Evolutionary conservation across 2,797 vertebrate genomes (phyloP).

Genomic region (Zonotrichia albicollis): DNA sequence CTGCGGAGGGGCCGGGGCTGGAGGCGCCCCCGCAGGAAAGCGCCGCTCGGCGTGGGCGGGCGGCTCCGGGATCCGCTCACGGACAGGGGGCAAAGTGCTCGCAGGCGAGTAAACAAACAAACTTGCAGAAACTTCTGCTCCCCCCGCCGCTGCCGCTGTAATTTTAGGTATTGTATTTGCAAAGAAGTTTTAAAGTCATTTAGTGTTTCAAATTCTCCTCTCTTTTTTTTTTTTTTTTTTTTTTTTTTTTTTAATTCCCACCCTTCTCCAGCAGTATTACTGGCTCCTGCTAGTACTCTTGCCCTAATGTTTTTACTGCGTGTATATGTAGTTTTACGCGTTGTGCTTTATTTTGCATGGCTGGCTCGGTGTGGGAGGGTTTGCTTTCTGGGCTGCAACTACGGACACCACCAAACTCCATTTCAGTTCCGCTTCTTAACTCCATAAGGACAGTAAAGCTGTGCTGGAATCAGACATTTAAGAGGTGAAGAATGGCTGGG

Average conservation of each 20-base stretch:
- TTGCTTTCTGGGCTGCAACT: background rate
- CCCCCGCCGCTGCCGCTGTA: background rate
- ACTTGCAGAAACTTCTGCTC: background rate
- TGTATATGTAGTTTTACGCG: background rate
- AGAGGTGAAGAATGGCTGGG: background rate
- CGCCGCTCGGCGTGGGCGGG: background rate
- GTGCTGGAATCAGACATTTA: background rate
- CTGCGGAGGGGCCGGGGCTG: background rate
- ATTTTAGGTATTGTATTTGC: background rate
- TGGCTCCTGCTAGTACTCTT: background rate
- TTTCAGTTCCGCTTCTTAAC: background rate
- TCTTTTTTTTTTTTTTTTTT: too few relatives aligned
- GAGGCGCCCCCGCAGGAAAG: rapidly evolving
- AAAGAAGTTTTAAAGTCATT: background rate
- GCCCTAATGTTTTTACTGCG: background rate
- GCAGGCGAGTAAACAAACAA: background rate
- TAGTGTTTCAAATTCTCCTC: background rate
- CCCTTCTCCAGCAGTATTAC: background rate
- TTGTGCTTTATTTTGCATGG: background rate
- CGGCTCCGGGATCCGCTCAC: background rate
- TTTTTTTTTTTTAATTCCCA: too few relatives aligned
- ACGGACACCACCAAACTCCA: background rate
- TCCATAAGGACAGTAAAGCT: background rate
- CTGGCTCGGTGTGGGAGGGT: background rate
- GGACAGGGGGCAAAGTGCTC: background rate